These are phyloP conservation scores for Chelonoidis abingdonii DNA, from an alignment of 2,113 vertebrate species.

Conservation along the genomic window DNA sequence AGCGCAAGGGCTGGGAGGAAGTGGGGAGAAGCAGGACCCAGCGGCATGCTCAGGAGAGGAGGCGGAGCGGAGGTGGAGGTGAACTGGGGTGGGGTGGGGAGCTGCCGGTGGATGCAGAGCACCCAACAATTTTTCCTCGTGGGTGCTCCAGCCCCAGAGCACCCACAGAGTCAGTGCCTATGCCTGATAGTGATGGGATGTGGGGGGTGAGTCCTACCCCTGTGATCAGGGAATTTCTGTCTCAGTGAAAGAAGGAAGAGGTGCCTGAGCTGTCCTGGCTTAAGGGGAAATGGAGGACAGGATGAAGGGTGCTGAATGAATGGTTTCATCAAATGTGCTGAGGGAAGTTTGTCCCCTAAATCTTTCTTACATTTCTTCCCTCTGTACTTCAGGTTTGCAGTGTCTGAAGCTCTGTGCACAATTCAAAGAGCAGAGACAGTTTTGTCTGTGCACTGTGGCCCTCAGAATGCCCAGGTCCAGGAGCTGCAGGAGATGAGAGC, in stretches of 20 bases:
- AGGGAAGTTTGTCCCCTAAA: not conserved
- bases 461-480: slow-evolving; percentile 80
- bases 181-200: not conserved
- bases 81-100: too few relatives aligned
- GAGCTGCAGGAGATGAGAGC: slow-evolving; percentile 90
- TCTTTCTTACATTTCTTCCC: not conserved
- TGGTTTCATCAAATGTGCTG: not conserved
- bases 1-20: too few relatives aligned
- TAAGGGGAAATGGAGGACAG: not conserved
- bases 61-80: too few relatives aligned
- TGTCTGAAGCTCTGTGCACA: slow-evolving; percentile 79
- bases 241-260: not conserved
- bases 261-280: not conserved
- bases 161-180: too few relatives aligned
- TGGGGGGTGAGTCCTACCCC: not conserved
- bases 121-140: too few relatives aligned
- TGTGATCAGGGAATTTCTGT: not conserved
- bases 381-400: slow-evolving; percentile 72
- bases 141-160: too few relatives aligned
- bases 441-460: slow-evolving; percentile 84
- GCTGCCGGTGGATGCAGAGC: too few relatives aligned
- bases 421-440: slow-evolving; percentile 84
- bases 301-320: not conserved
- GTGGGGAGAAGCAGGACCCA: too few relatives aligned
- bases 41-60: too few relatives aligned